phyloP scores from a whole-genome alignment of 2,797 vertebrate species.

The Acropternis orthonyx region DNA sequence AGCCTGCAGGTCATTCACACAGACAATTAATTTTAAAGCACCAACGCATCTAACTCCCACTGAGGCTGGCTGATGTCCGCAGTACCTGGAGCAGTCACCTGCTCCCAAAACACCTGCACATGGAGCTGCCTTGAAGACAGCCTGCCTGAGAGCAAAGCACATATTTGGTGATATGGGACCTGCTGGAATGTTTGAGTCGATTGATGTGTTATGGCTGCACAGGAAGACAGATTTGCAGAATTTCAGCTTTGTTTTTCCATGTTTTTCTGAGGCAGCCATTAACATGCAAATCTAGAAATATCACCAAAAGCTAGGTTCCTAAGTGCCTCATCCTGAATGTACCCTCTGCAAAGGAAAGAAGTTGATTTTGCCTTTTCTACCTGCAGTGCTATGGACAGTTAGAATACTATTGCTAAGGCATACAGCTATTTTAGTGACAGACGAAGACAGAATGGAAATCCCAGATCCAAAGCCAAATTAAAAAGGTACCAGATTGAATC shows the following conservation, averaged over 20 bases:
- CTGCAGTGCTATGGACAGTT: neutral
- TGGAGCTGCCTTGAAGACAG: neutral
- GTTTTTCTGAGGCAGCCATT: neutral
- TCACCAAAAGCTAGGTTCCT: neutral
- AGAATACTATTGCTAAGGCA: neutral
- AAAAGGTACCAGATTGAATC: neutral
- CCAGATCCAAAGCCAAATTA: neutral
- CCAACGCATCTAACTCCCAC: neutral
- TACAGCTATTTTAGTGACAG: neutral
- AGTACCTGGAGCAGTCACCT: neutral
- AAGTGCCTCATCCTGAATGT: neutral
- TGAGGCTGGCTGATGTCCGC: accelerated
- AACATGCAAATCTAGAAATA: neutral
- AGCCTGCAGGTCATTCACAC: neutral
- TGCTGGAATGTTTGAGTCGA: neutral
- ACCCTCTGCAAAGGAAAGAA: neutral
- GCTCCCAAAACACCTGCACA: neutral
- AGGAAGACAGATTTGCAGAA: neutral
- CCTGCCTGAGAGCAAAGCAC: accelerated
- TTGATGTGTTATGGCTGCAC: neutral
- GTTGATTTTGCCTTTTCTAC: neutral
- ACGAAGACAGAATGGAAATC: neutral
- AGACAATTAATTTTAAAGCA: neutral
- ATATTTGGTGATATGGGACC: neutral
- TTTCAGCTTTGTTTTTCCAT: neutral